These are phyloP conservation scores for Nasua narica DNA, from an alignment of 2,797 vertebrate species.

Conservation along the genomic window DNA sequence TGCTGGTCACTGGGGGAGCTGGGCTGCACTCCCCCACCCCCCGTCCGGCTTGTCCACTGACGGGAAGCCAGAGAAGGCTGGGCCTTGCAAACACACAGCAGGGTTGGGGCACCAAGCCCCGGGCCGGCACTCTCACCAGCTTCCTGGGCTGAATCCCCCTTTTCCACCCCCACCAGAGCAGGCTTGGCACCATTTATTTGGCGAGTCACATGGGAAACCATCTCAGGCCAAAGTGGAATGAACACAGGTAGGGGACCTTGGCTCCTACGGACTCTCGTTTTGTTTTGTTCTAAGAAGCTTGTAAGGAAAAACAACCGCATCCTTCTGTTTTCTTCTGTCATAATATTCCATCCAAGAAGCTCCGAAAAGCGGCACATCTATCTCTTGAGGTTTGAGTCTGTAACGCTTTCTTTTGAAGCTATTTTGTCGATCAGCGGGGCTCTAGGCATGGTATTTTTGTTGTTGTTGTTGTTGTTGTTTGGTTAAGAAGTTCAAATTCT, in stretches of 20 bases:
- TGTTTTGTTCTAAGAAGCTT: not conserved
- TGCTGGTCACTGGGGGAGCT: not conserved
- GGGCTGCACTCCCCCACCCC: not conserved
- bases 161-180: not conserved
- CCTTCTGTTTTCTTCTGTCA: not conserved
- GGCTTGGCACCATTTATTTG: not conserved
- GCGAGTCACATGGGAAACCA: not conserved
- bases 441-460: not conserved
- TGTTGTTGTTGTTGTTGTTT: not conserved
- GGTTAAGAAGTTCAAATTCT: constrained; percentile 35
- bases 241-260: not conserved
- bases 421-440: not conserved
- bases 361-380: not conserved
- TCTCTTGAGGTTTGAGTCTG: not conserved
- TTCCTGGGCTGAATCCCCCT: not conserved
- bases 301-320: not conserved
- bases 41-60: fast-evolving
- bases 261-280: not conserved
- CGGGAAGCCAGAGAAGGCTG: not conserved
- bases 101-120: not conserved
- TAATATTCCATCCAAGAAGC: not conserved
- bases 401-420: not conserved
- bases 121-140: fast-evolving
- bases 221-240: not conserved
- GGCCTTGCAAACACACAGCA: not conserved